Percentiles rank a stretch among this genome's conserved stretches.
Evolutionary conservation across 2,113 vertebrate species (phyloP).

Genomic region (Anser brachyrhynchus): DNA sequence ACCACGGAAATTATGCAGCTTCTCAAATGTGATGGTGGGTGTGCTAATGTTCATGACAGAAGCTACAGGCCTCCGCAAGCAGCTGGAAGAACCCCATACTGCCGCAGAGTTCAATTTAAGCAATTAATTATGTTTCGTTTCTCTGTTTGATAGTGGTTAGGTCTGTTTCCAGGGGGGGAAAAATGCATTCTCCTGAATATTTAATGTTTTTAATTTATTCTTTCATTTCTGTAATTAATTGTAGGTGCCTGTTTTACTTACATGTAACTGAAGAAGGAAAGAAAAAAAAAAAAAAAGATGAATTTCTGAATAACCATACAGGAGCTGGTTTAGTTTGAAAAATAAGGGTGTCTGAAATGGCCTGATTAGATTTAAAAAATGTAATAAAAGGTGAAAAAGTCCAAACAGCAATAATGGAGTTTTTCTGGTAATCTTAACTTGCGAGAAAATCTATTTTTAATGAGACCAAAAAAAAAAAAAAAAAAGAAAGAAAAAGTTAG

Average conservation of each 20-base stretch:
- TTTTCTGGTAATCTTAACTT: background rate
- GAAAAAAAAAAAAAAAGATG: rapidly evolving
- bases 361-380: background rate
- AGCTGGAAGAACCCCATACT: background rate
- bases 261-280: rapidly evolving
- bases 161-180: background rate
- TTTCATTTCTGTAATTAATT: background rate
- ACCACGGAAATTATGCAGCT: background rate
- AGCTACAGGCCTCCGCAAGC: background rate
- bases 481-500: background rate
- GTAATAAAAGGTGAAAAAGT: background rate
- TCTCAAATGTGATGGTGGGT: background rate
- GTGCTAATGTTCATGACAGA: background rate
- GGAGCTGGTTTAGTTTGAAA: background rate
- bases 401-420: background rate
- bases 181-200: background rate
- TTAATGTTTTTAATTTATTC: background rate
- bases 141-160: background rate
- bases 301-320: background rate
- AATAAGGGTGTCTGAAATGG: background rate
- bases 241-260: background rate
- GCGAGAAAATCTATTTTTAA: background rate
- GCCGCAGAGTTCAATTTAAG: background rate
- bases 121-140: background rate
- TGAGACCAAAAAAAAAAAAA: background rate